Conservation (phyloP, 2,888 invertebrate genomes). For the Amphipyra berbera region DNA sequence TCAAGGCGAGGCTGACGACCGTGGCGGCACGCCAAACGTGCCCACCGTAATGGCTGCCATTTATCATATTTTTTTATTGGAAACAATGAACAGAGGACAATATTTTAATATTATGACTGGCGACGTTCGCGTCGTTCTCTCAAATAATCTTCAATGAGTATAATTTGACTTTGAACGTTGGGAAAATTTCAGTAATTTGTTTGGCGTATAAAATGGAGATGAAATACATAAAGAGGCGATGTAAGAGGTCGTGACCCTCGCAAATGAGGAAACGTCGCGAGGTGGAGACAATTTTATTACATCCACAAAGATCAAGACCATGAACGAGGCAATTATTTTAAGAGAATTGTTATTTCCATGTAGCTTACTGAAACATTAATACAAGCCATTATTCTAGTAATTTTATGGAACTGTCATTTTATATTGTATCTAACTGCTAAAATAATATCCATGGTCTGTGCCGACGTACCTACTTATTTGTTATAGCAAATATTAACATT, state of each 20-base stretch:
- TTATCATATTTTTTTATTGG: slow-evolving; percentile 80
- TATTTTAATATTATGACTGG: slow-evolving; percentile 55
- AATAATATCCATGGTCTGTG: slow-evolving; percentile 10
- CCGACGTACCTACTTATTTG: slow-evolving; percentile 21
- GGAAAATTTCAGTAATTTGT: slow-evolving; percentile 50
- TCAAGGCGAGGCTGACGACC: slow-evolving; percentile 86
- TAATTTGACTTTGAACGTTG: slow-evolving; percentile 54
- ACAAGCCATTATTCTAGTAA: slow-evolving; percentile 22
- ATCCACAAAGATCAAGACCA: slow-evolving; percentile 51
- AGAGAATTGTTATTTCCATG: slow-evolving; percentile 43
- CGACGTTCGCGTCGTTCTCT: slow-evolving; percentile 47
- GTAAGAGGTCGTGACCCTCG: slow-evolving; percentile 58
- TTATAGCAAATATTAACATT: slow-evolving; percentile 37
- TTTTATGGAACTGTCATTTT: slow-evolving; percentile 32
- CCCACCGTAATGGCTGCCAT: slow-evolving; percentile 73
- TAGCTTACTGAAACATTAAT: slow-evolving; percentile 33
- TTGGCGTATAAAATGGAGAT: slow-evolving; percentile 53
- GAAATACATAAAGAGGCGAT: slow-evolving; percentile 49
- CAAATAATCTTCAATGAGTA: slow-evolving; percentile 58
- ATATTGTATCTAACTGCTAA: slow-evolving; percentile 19
- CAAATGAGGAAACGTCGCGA: slow-evolving; percentile 55
- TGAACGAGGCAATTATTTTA: slow-evolving; percentile 53
- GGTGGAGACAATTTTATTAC: slow-evolving; percentile 56
- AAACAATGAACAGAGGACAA: slow-evolving; percentile 70
- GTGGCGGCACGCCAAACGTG: slow-evolving; percentile 84